Evolutionary conservation across 1,140 invertebrate genomes (phyloP).

Genomic region (Doryteuthis pealeii): DNA sequence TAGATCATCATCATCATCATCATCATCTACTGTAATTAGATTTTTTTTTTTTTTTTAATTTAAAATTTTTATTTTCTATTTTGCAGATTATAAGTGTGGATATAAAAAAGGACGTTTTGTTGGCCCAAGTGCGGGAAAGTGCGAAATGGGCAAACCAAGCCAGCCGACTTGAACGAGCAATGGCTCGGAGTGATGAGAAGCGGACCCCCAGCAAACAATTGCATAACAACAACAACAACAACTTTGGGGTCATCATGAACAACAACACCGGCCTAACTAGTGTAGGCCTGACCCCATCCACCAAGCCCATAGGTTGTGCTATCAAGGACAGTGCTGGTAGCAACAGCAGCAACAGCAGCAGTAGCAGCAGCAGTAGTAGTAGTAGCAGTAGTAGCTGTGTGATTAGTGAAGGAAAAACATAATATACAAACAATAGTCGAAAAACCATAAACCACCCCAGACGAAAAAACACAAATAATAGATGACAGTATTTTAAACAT

Average conservation of each 20-base stretch:
- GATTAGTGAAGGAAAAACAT: no score
- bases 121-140: slow-evolving; percentile 53
- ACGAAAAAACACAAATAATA: no score
- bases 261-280: slow-evolving; percentile 3
- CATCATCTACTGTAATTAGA: no score
- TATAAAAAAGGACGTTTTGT: slow-evolving; percentile 55
- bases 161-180: slow-evolving; percentile 51
- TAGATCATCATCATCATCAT: no score
- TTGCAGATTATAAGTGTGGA: slow-evolving; percentile 56
- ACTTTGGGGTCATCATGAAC: slow-evolving; percentile 12
- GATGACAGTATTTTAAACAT: no score
- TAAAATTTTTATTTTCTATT: slow-evolving; percentile 12
- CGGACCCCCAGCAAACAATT: not conserved
- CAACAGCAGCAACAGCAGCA: not conserved
- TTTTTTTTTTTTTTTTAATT: no score
- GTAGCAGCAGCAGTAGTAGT: not conserved
- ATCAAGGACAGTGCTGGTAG: not conserved
- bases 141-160: slow-evolving; percentile 54
- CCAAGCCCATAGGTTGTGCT: not conserved
- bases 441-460: no score
- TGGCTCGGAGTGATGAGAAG: slow-evolving; percentile 24
- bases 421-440: no score
- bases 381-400: not conserved
- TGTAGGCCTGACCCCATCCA: not conserved
- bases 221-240: slow-evolving; percentile 15